phyloP scores from a whole-genome alignment of 2,113 vertebrate genomes.

The Etheostoma cragini region DNA sequence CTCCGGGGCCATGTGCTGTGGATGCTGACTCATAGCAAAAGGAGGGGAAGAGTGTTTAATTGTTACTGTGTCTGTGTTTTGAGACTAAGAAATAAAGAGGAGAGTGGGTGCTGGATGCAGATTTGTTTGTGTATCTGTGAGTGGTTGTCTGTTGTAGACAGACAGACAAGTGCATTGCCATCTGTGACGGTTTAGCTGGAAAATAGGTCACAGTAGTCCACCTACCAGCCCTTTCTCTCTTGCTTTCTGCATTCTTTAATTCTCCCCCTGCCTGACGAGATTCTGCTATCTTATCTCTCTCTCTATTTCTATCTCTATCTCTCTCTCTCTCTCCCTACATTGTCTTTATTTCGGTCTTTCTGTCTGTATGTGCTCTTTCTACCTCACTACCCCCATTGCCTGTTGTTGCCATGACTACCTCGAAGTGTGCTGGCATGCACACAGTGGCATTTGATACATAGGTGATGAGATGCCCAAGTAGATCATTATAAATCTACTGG shows the following conservation, averaged over 20 bases:
- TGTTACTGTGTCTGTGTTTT: conserved; percentile 63
- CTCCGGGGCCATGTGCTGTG: conserved; percentile 49
- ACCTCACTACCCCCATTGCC: conserved; percentile 64
- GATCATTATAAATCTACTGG: conserved; percentile 67
- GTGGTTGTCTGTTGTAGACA: conserved; percentile 52
- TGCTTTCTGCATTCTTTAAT: conserved; percentile 30
- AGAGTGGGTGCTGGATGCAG: conserved; percentile 61
- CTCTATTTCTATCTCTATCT: conserved; percentile 19
- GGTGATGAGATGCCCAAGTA: conserved; percentile 70
- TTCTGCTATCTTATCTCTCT: conserved; percentile 61
- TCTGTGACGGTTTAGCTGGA: conserved; percentile 57
- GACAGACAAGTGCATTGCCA: conserved; percentile 50
- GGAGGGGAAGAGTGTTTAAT: conserved; percentile 31
- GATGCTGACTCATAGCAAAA: conserved; percentile 70
- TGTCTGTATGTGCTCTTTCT: conserved; percentile 50
- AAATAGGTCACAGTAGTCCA: conserved; percentile 69
- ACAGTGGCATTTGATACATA: conserved; percentile 58
- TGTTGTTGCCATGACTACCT: conserved; percentile 81
- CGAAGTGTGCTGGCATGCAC: conserved; percentile 74
- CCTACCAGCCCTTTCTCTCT: conserved; percentile 40
- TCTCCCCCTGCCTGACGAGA: conserved; percentile 50
- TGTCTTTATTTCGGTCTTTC: conserved; percentile 48
- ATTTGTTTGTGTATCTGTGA: conserved; percentile 64
- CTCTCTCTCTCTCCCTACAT: conserved; percentile 29
- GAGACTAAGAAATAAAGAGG: conserved; percentile 58